Evolutionary conservation across 1,140 invertebrate genomes (phyloP).

Genomic region (Pentalonia nigronervosa): DNA sequence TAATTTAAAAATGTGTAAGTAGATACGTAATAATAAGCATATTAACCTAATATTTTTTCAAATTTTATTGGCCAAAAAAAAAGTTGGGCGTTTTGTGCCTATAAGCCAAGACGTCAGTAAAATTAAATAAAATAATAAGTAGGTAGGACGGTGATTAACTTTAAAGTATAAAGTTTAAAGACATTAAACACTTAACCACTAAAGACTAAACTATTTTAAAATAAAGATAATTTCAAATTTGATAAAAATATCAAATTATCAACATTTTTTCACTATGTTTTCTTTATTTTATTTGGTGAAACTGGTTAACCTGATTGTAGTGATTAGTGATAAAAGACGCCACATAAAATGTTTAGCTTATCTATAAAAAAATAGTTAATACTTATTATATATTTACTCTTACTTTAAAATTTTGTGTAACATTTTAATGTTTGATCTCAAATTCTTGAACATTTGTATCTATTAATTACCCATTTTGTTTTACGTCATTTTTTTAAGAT

Average conservation of each 20-base stretch:
- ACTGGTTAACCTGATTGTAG: conserved; percentile 23
- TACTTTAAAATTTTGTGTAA: neutral
- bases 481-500: neutral
- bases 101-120: too few species aligned
- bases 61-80: too few species aligned
- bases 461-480: neutral
- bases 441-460: neutral
- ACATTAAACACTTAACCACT: too few species aligned
- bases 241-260: neutral
- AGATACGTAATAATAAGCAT: too few species aligned
- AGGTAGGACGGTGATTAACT: too few species aligned
- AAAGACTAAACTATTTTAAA: too few species aligned
- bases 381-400: neutral
- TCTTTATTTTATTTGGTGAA: conserved; percentile 9
- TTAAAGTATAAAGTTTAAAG: too few species aligned
- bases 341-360: conserved; percentile 48
- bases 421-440: neutral
- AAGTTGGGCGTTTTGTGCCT: too few species aligned
- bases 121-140: too few species aligned
- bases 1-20: too few species aligned
- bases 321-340: conserved; percentile 31
- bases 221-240: too few species aligned
- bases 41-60: too few species aligned
- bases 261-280: neutral
- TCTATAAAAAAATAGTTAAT: neutral